A percentile compares a stretch with the other conserved stretches of the same genome.
phyloP scores from a whole-genome alignment of 2,797 vertebrate species.

The Eulemur coronatus region DNA sequence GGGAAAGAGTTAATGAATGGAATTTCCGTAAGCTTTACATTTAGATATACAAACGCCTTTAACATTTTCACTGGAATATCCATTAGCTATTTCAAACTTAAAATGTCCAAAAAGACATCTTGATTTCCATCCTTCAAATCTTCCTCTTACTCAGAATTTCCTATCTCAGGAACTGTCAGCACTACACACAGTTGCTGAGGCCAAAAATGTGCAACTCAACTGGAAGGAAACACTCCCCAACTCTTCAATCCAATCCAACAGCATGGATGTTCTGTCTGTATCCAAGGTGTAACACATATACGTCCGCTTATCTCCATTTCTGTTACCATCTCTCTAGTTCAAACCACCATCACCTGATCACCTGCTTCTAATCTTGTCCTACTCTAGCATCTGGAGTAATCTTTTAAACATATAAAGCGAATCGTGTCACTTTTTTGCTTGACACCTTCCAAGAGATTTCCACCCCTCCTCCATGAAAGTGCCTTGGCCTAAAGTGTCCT shows the following conservation, averaged over 20 bases:
- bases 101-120: not conserved
- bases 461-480: not conserved
- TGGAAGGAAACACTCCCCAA: not conserved
- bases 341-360: not conserved
- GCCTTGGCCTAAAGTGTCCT: not conserved
- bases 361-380: not conserved
- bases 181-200: not conserved
- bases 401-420: conserved; percentile 30
- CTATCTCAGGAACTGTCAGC: not conserved
- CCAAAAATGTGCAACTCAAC: not conserved
- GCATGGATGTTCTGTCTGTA: not conserved
- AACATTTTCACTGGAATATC: conserved; percentile 1
- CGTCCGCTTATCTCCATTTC: not conserved
- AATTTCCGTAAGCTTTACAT: not conserved
- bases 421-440: not conserved
- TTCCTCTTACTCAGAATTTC: not conserved
- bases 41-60: not conserved
- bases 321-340: not conserved
- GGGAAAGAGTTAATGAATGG: not conserved
- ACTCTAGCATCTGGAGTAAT: not conserved
- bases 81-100: not conserved
- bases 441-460: not conserved
- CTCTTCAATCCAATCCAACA: not conserved
- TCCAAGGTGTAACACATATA: not conserved
- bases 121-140: not conserved